Evolutionary conservation across 1,140 invertebrate species (phyloP).

Genomic region (Ctenoplectra terminalis): DNA sequence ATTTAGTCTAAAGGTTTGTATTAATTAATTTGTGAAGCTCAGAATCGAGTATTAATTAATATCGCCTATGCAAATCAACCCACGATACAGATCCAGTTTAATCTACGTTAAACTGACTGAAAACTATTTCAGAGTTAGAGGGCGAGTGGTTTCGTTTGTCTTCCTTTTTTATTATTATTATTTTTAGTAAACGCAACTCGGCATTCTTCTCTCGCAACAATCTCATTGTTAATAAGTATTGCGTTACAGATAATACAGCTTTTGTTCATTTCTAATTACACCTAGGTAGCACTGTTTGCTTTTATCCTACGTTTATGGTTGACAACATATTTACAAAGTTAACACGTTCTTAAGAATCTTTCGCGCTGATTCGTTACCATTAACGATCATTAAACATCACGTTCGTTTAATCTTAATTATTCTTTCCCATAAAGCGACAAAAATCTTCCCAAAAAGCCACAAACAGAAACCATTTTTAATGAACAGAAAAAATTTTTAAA

Average conservation of each 20-base stretch:
- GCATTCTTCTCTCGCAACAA: slow-evolving; percentile 49
- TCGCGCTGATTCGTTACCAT: background rate
- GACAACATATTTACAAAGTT: slow-evolving; percentile 61
- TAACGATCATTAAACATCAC: no score
- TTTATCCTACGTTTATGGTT: slow-evolving; percentile 38
- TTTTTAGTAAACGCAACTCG: slow-evolving; percentile 26
- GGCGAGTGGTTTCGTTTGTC: background rate
- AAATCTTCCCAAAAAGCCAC: no score
- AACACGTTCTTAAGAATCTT: slow-evolving; percentile 10
- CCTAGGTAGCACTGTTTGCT: slow-evolving; percentile 57
- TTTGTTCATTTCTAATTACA: slow-evolving; percentile 56
- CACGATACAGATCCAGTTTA: background rate
- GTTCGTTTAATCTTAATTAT: no score
- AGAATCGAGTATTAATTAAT: background rate
- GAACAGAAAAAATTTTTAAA: no score
- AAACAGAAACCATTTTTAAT: no score
- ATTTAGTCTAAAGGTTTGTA: background rate
- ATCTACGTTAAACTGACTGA: background rate
- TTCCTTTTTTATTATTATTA: background rate
- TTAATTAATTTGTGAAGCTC: background rate
- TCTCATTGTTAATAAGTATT: slow-evolving; percentile 56
- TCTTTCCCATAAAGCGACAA: no score
- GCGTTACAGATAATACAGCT: slow-evolving; percentile 55
- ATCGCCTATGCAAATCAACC: background rate
- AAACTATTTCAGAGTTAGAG: background rate